Percentiles rank a stretch among this genome's conserved stretches.
Conservation (phyloP, 2,888 invertebrate species). For the Euzetes globulus region DNA sequence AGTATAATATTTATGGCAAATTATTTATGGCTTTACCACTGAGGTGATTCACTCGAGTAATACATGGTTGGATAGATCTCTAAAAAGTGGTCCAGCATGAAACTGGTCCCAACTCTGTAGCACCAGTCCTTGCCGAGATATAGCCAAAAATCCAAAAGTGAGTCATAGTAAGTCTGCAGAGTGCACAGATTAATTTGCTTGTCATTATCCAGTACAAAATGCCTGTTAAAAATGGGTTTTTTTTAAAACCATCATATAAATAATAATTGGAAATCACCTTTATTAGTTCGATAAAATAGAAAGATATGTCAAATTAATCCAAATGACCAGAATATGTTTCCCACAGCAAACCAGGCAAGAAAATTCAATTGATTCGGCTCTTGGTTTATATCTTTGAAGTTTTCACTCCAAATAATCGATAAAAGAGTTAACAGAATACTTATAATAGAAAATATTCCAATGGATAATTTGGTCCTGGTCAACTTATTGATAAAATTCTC, state of each 20-base stretch:
- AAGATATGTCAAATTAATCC: constrained; percentile 28
- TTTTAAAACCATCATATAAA: too few relatives aligned
- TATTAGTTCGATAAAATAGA: neutral
- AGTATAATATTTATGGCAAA: too few relatives aligned
- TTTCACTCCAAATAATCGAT: constrained; percentile 24
- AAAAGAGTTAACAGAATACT: neutral
- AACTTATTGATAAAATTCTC: neutral
- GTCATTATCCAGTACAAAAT: neutral
- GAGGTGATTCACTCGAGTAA: too few relatives aligned
- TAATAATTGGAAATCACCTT: neutral
- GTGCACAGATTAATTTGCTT: neutral
- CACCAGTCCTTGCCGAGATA: too few relatives aligned
- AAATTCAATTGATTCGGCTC: constrained; percentile 18
- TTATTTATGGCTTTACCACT: too few relatives aligned
- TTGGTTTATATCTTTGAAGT: constrained; percentile 29
- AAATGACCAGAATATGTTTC: constrained; percentile 30
- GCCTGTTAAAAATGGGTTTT: too few relatives aligned
- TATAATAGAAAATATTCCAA: neutral
- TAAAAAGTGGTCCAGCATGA: too few relatives aligned
- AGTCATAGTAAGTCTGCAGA: neutral
- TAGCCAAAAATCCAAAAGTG: too few relatives aligned
- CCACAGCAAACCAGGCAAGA: constrained; percentile 8
- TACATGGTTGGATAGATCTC: too few relatives aligned
- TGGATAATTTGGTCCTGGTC: neutral
- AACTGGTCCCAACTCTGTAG: too few relatives aligned